Base-by-base conservation (phyloP, 2,797 vertebrate species). In the Dendrocincla fuliginosa region DNA sequence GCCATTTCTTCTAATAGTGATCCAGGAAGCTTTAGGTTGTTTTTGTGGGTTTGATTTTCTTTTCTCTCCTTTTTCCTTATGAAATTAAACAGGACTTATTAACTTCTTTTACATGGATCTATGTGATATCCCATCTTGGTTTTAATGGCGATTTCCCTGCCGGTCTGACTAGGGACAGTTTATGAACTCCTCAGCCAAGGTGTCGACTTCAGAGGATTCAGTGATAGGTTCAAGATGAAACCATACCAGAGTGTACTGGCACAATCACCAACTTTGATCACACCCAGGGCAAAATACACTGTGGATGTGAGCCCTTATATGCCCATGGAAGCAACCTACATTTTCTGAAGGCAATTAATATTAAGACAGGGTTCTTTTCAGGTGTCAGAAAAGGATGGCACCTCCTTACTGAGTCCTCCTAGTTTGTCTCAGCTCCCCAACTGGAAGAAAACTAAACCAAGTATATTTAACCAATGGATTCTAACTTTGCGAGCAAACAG, bases 61-160 rank as follows among this genome's bases (percentile, higher is more conserved):
- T 25, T 37, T 14, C 10, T 52, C 53, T 28, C 39, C 2, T 37
- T 75, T 76, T 52, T 55, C 25, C 11, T 85, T 78, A 69, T 47
- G 55, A 78, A 94, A 85, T 87, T 69, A 84, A 76, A 75, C 39
- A 53, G 4, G 14, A 79, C 50, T 82, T 71, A 69, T 69, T 22
- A 77, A 49, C 20, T 64, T 11, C 4, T 77, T 64, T 88, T 85
- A 50, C 65, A 88, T 11, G 64, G 5, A 64, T 70, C 42, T 77
- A 4, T 56, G 60, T 46, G 53, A 84, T 97, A 92, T 39, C 30
- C n/a, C 28, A 46, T 44, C 75, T 59, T 64, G 47, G 13, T 77
- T 95, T 93, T 87, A 84, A 95, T 78, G 6, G 84, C 90, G 52
- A 56, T 71, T 89, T 78, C n/a, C 63, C 71, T 73, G 17, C 25